A percentile compares a stretch with the other conserved stretches of the same genome.
phyloP scores from a whole-genome alignment of 2,113 vertebrate species.

The Chaetorhynchus papuensis region DNA sequence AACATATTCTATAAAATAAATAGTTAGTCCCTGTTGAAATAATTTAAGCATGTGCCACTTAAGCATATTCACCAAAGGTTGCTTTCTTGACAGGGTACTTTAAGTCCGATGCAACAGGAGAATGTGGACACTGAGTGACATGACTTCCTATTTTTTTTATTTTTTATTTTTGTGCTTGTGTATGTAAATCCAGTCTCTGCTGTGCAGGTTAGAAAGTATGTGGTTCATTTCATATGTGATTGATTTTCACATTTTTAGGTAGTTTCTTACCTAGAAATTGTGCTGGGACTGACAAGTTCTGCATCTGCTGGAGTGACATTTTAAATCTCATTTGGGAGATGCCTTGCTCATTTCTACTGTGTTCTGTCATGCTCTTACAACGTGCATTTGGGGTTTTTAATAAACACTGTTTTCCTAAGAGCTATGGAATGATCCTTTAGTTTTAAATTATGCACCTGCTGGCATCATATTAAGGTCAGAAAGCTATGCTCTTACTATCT shows the following conservation, averaged over 20 bases:
- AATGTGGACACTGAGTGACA: neutral
- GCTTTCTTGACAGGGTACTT: neutral
- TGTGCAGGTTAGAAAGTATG: neutral
- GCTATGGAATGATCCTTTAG: neutral
- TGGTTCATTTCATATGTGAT: neutral
- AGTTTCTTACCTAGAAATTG: neutral
- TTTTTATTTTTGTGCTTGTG: neutral
- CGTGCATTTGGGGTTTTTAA: neutral
- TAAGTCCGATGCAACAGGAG: neutral
- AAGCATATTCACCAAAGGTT: neutral
- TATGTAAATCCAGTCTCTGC: neutral
- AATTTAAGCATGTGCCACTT: neutral
- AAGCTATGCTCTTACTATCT: neutral
- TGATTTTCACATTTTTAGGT: slow-evolving; percentile 6
- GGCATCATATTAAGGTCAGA: neutral
- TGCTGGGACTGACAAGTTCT: neutral
- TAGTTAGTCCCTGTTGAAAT: neutral
- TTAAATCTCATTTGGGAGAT: neutral
- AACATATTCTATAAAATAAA: neutral
- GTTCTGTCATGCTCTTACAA: neutral
- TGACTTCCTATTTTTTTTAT: neutral
- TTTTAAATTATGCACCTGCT: slow-evolving; percentile 3
- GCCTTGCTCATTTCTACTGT: neutral
- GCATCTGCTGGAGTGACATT: neutral
- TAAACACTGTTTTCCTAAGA: neutral